A percentile compares a stretch with the other conserved stretches of the same genome.
Evolutionary conservation across 2,113 vertebrate species (phyloP).

Genomic region (Proteles cristata): DNA sequence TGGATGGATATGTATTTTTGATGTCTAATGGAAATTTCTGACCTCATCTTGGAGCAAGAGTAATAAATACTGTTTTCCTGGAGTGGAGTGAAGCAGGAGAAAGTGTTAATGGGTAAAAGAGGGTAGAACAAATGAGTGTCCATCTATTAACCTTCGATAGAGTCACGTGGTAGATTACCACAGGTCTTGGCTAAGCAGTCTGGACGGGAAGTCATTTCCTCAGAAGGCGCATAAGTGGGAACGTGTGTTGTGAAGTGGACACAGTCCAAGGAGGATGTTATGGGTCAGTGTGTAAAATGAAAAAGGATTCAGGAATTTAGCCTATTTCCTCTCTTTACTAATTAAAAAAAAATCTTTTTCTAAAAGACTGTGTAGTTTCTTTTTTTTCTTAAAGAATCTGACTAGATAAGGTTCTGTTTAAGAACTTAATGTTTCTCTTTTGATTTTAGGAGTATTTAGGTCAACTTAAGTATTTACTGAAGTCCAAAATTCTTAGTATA

Average conservation of each 20-base stretch:
- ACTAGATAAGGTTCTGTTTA: neutral
- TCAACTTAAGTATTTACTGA: neutral
- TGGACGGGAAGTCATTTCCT: constrained; percentile 17
- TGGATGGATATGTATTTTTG: constrained; percentile 15
- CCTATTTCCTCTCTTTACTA: constrained; percentile 25
- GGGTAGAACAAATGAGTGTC: neutral
- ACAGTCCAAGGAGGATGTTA: neutral
- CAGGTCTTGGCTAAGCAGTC: neutral
- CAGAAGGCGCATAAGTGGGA: neutral
- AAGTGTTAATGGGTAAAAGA: neutral
- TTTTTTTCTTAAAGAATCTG: neutral
- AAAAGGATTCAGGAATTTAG: constrained; percentile 68
- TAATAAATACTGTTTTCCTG: constrained; percentile 31
- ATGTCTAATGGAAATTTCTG: neutral
- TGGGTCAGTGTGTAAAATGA: constrained; percentile 42
- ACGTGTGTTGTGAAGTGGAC: neutral
- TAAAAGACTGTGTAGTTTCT: neutral
- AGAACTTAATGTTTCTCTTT: constrained; percentile 2
- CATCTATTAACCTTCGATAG: neutral
- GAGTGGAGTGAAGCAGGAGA: constrained; percentile 21
- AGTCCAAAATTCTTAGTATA: neutral
- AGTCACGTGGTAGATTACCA: neutral
- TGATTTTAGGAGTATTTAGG: neutral
- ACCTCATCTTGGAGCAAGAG: constrained; percentile 22
- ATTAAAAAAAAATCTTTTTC: constrained; percentile 16